Percentiles rank a stretch among this genome's conserved stretches.
Evolutionary conservation across 2,888 invertebrate species (phyloP).

Genomic region (Rhaphigaster nebulosa): DNA sequence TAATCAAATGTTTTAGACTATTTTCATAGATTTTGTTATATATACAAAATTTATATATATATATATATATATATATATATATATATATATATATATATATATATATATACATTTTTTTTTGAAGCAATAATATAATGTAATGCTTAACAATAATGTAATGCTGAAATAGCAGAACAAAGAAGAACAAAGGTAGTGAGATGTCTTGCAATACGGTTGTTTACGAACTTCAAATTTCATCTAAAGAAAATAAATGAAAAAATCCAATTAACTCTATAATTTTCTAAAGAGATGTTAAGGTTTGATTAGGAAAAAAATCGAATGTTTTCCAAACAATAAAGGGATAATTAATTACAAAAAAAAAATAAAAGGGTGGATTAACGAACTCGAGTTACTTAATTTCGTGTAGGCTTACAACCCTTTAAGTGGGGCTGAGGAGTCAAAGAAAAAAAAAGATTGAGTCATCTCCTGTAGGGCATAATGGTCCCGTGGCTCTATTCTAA

Average conservation of each 20-base stretch:
- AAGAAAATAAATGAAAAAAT: conserved; percentile 8
- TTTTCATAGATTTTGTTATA: no score
- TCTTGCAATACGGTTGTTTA: not conserved
- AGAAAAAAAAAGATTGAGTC: conserved; percentile 47
- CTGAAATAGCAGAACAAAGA: not conserved
- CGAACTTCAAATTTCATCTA: not conserved
- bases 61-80: no score
- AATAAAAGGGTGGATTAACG: conserved; percentile 30
- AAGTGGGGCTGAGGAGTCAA: not conserved
- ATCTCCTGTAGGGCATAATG: not conserved
- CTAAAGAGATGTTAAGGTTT: conserved; percentile 18
- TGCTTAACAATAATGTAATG: not conserved
- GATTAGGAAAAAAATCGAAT: conserved; percentile 16
- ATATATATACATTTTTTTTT: no score
- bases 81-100: no score
- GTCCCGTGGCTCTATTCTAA: not conserved
- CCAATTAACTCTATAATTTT: conserved; percentile 23
- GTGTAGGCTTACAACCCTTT: conserved; percentile 48
- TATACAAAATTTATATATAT: no score
- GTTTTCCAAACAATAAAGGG: conserved; percentile 48
- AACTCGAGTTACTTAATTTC: conserved; percentile 45
- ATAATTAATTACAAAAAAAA: conserved; percentile 44
- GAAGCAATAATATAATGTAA: no score
- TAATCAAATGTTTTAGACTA: no score
- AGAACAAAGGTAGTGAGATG: not conserved